phyloP scores from a whole-genome alignment of 2,888 invertebrate genomes.

The Pilophorus perplexus region DNA sequence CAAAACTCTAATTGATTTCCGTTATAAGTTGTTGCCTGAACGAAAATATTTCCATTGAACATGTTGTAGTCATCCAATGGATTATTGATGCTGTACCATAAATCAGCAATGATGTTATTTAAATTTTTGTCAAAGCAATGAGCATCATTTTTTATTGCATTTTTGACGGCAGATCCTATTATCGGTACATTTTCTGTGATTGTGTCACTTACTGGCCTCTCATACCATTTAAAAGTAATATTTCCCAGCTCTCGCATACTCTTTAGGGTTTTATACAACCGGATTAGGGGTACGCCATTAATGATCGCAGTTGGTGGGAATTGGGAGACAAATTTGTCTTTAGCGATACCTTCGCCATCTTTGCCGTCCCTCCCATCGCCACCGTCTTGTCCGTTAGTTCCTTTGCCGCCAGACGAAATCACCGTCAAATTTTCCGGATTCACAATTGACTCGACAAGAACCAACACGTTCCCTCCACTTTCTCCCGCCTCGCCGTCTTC shows the following conservation, averaged over 20 bases:
- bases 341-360: constrained; percentile 43
- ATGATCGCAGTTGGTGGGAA: not conserved
- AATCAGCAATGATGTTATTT: not conserved
- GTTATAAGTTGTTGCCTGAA: constrained; percentile 18
- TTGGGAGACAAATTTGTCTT: not conserved
- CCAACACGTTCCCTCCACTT: constrained; percentile 50
- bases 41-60: constrained; percentile 16
- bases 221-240: not conserved
- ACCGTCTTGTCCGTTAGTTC: constrained; percentile 50
- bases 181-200: not conserved
- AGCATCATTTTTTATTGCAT: not conserved
- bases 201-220: no score
- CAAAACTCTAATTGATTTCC: constrained; percentile 43
- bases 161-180: not conserved
- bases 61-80: not conserved
- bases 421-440: constrained; percentile 48
- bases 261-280: not conserved
- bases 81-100: not conserved
- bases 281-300: not conserved
- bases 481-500: constrained; percentile 49
- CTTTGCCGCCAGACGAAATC: constrained; percentile 49
- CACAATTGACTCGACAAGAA: constrained; percentile 46
- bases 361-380: constrained; percentile 49
- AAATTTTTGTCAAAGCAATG: not conserved
- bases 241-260: not conserved